These are phyloP conservation scores for Limosa lapponica DNA, from an alignment of 2,797 vertebrate species.

Conservation along the genomic window DNA sequence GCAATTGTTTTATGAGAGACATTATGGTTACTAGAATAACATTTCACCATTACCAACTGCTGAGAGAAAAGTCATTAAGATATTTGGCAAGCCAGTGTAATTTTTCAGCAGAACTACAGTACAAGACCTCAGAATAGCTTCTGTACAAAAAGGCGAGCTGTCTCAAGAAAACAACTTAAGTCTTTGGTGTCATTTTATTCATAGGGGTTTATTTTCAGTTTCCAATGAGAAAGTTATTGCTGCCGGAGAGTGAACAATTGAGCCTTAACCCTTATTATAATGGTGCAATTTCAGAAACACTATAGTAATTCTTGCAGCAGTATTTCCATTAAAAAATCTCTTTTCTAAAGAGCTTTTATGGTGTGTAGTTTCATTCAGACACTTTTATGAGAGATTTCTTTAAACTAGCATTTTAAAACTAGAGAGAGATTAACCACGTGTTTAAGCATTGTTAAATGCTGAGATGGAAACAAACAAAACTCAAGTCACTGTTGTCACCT, in stretches of 20 bases:
- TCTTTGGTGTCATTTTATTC: constrained; percentile 71
- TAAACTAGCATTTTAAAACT: constrained; percentile 40
- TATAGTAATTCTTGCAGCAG: constrained; percentile 39
- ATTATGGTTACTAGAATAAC: constrained; percentile 88
- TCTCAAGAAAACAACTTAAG: constrained; percentile 64
- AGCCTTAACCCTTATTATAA: constrained; percentile 64
- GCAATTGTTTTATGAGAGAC: constrained; percentile 85
- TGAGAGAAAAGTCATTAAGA: constrained; percentile 86
- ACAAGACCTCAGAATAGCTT: constrained; percentile 76
- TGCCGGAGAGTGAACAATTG: constrained; percentile 54
- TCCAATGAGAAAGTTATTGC: constrained; percentile 67
- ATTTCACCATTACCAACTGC: constrained; percentile 87
- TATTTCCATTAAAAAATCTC: constrained; percentile 63
- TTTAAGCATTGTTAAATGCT: constrained; percentile 53
- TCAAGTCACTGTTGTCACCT: background rate
- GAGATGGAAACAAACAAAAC: constrained; percentile 14
- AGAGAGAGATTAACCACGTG: constrained; percentile 12
- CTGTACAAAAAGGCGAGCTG: constrained; percentile 66
- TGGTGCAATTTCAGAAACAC: constrained; percentile 50
- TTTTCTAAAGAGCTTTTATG: constrained; percentile 38
- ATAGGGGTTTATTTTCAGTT: constrained; percentile 72
- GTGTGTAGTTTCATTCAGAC: constrained; percentile 13
- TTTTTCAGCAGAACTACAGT: constrained; percentile 81
- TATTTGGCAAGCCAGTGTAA: constrained; percentile 82
- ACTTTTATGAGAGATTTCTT: constrained; percentile 48